Conservation (phyloP, 1,140 invertebrate genomes). For the Geopemphigus sp. region DNA sequence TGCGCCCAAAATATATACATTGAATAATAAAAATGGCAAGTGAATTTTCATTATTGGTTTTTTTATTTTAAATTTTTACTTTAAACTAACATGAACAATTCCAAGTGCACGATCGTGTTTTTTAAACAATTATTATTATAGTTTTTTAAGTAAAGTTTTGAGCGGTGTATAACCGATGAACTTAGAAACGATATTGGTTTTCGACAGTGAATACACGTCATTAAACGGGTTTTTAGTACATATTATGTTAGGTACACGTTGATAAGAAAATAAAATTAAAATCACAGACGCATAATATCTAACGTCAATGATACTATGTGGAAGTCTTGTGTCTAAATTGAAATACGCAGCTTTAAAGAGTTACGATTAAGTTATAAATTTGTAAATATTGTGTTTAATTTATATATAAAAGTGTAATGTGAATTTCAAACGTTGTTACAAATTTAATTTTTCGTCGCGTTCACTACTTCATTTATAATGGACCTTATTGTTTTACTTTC, state of each 20-base stretch:
- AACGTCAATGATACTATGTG: too few relatives aligned
- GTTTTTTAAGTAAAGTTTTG: not conserved
- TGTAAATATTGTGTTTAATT: too few relatives aligned
- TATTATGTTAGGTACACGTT: not conserved
- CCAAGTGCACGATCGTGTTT: not conserved
- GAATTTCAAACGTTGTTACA: too few relatives aligned
- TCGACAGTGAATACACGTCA: conserved; percentile 14
- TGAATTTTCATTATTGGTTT: not conserved
- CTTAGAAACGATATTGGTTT: not conserved
- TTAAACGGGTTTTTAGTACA: not conserved
- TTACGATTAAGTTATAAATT: too few relatives aligned
- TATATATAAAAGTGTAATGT: too few relatives aligned
- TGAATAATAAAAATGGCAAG: not conserved
- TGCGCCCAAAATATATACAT: not conserved
- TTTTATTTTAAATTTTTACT: not conserved
- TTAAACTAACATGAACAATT: not conserved
- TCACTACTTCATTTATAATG: conserved; percentile 13
- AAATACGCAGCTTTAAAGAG: too few relatives aligned
- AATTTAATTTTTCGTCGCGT: too few relatives aligned
- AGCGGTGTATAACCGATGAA: conserved; percentile 12
- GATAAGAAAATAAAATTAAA: too few relatives aligned
- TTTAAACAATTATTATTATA: not conserved
- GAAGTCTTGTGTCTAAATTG: too few relatives aligned
- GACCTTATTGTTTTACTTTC: conserved; percentile 51
- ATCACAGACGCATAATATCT: too few relatives aligned